Conservation (phyloP, 2,797 vertebrate species). For the Liasis olivaceus region DNA sequence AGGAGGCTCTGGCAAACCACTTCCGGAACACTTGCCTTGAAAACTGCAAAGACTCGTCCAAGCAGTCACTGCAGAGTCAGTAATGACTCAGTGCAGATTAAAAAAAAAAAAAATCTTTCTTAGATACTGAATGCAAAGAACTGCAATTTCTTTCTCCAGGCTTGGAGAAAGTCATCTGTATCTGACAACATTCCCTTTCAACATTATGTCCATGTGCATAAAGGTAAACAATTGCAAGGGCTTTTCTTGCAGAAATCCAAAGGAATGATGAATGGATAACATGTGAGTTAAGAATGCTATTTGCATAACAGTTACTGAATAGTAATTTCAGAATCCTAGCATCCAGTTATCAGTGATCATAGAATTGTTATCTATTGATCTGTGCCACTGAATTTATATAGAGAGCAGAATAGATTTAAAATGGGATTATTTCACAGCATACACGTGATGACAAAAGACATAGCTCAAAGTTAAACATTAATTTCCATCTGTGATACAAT, state of each 20-base stretch:
- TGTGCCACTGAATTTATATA: not conserved
- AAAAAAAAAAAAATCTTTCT: too few relatives aligned
- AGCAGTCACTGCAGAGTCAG: too few relatives aligned
- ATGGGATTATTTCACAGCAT: not conserved
- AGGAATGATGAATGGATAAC: not conserved
- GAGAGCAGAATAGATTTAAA: not conserved
- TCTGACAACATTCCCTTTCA: not conserved
- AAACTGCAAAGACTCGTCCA: too few relatives aligned
- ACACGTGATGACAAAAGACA: not conserved
- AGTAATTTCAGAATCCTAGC: not conserved
- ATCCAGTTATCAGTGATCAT: slow-evolving; percentile 10
- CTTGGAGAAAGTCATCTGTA: not conserved
- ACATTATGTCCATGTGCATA: not conserved
- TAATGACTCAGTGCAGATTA: too few relatives aligned
- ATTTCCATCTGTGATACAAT: not conserved
- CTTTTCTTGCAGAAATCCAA: not conserved
- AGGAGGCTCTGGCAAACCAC: too few relatives aligned
- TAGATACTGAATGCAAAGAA: too few relatives aligned
- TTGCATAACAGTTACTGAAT: not conserved
- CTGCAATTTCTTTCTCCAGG: too few relatives aligned
- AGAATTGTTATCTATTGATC: not conserved
- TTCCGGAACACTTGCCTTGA: too few relatives aligned
- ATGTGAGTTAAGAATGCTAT: not conserved
- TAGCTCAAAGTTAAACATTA: not conserved
- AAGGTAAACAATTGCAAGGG: not conserved